Evolutionary conservation across 2,888 invertebrate genomes (phyloP).

Genomic region (Girardia tigrina): DNA sequence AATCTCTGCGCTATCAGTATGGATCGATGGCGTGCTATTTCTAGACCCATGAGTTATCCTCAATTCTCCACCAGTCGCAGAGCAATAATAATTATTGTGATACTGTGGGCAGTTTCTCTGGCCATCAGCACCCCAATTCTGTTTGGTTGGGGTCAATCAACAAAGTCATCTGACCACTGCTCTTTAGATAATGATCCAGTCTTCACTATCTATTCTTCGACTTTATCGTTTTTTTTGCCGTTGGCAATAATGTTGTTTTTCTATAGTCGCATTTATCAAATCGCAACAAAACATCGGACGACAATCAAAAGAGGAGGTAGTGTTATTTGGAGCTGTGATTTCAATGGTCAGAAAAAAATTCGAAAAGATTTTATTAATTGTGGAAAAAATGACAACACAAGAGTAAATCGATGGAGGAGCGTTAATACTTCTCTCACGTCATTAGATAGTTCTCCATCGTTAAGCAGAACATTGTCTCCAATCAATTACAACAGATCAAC

Average conservation of each 20-base stretch:
- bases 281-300: constrained; percentile 36
- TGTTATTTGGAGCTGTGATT: constrained; percentile 15
- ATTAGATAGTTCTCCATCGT: not conserved
- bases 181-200: constrained; percentile 39
- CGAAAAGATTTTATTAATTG: not conserved
- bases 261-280: constrained; percentile 40
- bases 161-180: constrained; percentile 38
- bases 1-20: constrained; percentile 37
- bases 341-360: not conserved
- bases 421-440: constrained; percentile 1
- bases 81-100: constrained; percentile 30
- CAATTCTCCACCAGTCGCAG: constrained; percentile 35
- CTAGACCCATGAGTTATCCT: constrained; percentile 37
- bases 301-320: constrained; percentile 35
- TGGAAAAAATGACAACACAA: not conserved
- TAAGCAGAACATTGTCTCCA: not conserved
- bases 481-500: not conserved
- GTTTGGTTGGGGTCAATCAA: constrained; percentile 39
- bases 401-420: not conserved
- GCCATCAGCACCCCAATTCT: constrained; percentile 36
- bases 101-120: constrained; percentile 35
- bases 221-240: constrained; percentile 41
- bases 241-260: constrained; percentile 40
- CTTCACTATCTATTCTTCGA: constrained; percentile 40
- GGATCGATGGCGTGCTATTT: constrained; percentile 37